Evolutionary conservation across 1,140 invertebrate species (phyloP).

Genomic region (Leptinotarsa undecemlineata): DNA sequence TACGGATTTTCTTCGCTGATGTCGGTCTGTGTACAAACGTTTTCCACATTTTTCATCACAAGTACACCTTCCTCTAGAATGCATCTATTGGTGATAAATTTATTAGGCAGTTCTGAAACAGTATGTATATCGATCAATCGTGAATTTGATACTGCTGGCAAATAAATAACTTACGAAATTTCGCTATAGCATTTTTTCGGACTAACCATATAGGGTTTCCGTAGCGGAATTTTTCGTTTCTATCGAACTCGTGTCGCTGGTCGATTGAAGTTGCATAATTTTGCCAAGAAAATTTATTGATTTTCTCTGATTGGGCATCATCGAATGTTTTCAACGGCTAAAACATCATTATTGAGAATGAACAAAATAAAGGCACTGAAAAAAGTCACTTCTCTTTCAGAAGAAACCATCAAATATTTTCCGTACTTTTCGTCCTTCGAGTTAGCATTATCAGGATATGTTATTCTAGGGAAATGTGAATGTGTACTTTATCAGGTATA

Average conservation of each 20-base stretch:
- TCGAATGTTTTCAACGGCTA: constrained; percentile 39
- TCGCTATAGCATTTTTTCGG: constrained; percentile 15
- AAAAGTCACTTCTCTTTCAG: no score
- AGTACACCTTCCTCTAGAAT: constrained; percentile 15
- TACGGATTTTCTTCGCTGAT: constrained; percentile 27
- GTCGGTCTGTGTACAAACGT: constrained; percentile 8
- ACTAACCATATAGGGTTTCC: constrained; percentile 39
- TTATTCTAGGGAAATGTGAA: no score
- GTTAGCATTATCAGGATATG: no score
- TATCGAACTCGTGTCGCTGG: constrained; percentile 1
- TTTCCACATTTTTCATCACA: constrained; percentile 19
- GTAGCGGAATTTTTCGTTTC: constrained; percentile 31
- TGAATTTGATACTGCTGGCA: no score
- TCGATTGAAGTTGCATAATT: neutral
- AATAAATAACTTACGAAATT: constrained; percentile 18
- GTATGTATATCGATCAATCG: no score
- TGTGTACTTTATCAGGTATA: no score
- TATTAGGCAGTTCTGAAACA: constrained; percentile 24
- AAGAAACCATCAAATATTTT: no score
- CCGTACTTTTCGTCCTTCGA: no score
- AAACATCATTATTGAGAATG: constrained; percentile 18
- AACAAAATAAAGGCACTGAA: neutral
- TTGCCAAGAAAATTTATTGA: constrained; percentile 37
- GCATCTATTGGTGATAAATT: constrained; percentile 23
- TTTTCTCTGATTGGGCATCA: constrained; percentile 33